Base-by-base conservation (phyloP, 2,797 vertebrate genomes). In the Sebastes vulpes region DNA sequence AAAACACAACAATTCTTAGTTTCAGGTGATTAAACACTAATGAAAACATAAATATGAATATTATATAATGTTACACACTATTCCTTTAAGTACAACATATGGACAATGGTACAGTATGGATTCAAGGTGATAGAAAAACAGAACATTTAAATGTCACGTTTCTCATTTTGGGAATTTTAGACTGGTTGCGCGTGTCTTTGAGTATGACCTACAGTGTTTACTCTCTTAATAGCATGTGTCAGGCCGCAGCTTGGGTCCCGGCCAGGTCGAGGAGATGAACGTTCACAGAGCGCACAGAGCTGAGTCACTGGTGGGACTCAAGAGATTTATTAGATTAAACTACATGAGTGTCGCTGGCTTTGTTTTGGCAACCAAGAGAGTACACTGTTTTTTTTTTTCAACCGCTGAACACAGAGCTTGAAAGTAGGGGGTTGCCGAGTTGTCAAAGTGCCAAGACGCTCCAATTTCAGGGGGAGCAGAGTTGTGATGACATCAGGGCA, bases 401-500 rank as follows among this genome's bases (percentile, higher is more conserved):
- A 72, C 56, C 29, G 38, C 29, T 56, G 72, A 81, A 73, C 20
- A 58, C 71, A 59, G 72, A 70, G 84, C 65, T 79, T 75, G 68
- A 89, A 71, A 82, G 74, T 73, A 69, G 72, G 74, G 80, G 65
- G 68, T 65, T 85, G 84, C 75, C 6, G 79, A 72, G 73, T 64
- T 91, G 92, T 84, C 79, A 76, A 25, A 59, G 56, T 65, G 89
- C 92, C 92, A 92, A 69, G 59, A 71, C 12, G 69, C 88, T 92
- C 82, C 29, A 18, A 59, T 90, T 91, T 90, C 83, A 87, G 85
- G 79, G 87, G 87, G 84, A 74, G 84, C 69, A 29, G 73, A 85
- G 79, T 79, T 85, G 76, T 85, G 69, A 92, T 94, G 92, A 95
- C 92, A 88, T 93, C 89, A 94, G 85, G 46, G 63, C 74, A 35